phyloP scores from a whole-genome alignment of 2,113 vertebrate genomes.

The Madoqua kirkii region DNA sequence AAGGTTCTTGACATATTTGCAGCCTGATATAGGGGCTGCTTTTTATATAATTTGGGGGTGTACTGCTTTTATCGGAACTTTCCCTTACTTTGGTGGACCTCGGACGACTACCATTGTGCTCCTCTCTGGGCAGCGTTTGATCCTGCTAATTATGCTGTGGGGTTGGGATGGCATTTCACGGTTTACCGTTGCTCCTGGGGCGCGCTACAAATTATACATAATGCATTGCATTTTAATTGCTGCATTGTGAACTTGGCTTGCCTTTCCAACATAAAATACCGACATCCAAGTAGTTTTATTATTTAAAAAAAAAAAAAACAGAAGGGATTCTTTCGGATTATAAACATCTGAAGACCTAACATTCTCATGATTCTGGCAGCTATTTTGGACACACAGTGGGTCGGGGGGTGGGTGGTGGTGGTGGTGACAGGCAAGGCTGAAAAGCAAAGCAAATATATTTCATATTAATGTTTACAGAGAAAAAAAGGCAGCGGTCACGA shows the following conservation, averaged over 20 bases:
- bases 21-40: not conserved
- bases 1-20: not conserved
- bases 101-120: not conserved
- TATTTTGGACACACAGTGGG: slow-evolving; percentile 16
- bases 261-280: slow-evolving; percentile 49
- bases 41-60: slow-evolving; percentile 11
- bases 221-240: not conserved
- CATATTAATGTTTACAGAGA: not conserved
- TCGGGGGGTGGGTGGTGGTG: not conserved
- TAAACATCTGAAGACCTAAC: slow-evolving; percentile 43
- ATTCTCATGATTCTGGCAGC: slow-evolving; percentile 11
- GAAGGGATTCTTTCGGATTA: slow-evolving; percentile 28
- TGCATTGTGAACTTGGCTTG: not conserved
- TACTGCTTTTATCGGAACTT: not conserved
- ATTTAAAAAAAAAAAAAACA: slow-evolving; percentile 14
- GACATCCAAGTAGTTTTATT: slow-evolving; percentile 26
- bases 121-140: not conserved
- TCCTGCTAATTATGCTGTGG: slow-evolving; percentile 14
- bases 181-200: slow-evolving; percentile 5
- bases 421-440: not conserved
- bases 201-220: not conserved
- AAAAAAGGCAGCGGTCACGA: not conserved
- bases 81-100: slow-evolving; percentile 21
- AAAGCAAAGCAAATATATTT: slow-evolving; percentile 21
- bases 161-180: not conserved